Evolutionary conservation across 2,797 vertebrate species (phyloP).

Genomic region (Carcharodon carcharias): DNA sequence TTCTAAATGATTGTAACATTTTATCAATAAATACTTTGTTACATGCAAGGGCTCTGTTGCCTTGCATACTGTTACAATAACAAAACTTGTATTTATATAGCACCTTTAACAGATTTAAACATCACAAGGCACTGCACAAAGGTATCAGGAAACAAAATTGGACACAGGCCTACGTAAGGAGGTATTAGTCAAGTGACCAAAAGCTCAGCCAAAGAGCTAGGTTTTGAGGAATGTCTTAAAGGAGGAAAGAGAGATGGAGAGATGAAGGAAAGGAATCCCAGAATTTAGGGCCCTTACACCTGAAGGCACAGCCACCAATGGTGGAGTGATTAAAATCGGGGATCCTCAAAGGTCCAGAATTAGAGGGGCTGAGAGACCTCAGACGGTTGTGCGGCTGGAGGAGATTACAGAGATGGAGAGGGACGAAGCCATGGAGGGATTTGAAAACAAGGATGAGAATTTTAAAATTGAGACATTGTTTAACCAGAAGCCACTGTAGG

Average conservation of each 20-base stretch:
- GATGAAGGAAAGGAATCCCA: too few species aligned
- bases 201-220: neutral
- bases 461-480: too few species aligned
- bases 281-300: too few species aligned
- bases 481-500: neutral
- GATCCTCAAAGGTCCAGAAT: too few species aligned
- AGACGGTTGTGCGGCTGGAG: too few species aligned
- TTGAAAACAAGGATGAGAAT: too few species aligned
- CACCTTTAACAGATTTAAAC: too few species aligned
- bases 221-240: too few species aligned
- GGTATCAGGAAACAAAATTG: neutral
- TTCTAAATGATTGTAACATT: neutral
- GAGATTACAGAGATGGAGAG: neutral
- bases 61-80: neutral
- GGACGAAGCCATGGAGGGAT: neutral
- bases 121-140: neutral
- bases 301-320: too few species aligned
- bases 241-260: too few species aligned
- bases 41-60: neutral
- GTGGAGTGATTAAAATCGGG: too few species aligned
- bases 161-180: neutral
- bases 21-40: neutral
- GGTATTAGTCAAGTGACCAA: neutral
- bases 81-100: neutral
- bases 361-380: too few species aligned